Evolutionary conservation across 2,113 vertebrate genomes (phyloP).

Genomic region (Callithrix jacchus): DNA sequence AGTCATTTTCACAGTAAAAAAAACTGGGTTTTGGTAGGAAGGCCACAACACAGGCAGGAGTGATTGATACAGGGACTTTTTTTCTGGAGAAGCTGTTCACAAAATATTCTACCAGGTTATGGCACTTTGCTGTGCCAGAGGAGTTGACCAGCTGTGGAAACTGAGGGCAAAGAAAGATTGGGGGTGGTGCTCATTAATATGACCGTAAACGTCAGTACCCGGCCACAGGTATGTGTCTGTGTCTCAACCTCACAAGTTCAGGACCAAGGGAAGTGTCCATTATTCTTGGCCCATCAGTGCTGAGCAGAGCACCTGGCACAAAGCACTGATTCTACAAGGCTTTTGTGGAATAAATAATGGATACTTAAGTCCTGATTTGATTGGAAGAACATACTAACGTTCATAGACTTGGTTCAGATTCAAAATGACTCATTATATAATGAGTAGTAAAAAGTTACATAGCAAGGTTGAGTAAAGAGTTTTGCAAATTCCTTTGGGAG

Average conservation of each 20-base stretch:
- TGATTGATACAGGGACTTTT: not conserved
- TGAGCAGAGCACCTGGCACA: not conserved
- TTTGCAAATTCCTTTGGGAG: not conserved
- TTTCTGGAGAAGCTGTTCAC: not conserved
- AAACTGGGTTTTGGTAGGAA: not conserved
- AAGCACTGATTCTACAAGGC: not conserved
- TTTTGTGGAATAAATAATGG: not conserved
- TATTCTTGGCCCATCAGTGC: not conserved
- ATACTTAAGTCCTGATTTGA: not conserved
- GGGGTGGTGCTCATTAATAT: not conserved
- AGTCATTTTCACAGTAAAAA: not conserved
- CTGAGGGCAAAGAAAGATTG: not conserved
- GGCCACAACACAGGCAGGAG: not conserved
- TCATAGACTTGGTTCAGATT: not conserved
- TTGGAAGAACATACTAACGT: not conserved
- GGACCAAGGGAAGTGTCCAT: not conserved
- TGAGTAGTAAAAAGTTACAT: not conserved
- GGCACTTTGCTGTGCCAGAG: not conserved
- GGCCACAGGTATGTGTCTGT: not conserved
- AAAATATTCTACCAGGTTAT: not conserved
- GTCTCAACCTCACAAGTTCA: not conserved
- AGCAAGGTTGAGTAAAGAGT: not conserved
- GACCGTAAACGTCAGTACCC: rapidly evolving
- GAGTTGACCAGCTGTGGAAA: not conserved
- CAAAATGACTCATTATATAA: not conserved